Evolutionary conservation across 2,888 invertebrate genomes (phyloP).

Genomic region (Ptychoptera albimana): DNA sequence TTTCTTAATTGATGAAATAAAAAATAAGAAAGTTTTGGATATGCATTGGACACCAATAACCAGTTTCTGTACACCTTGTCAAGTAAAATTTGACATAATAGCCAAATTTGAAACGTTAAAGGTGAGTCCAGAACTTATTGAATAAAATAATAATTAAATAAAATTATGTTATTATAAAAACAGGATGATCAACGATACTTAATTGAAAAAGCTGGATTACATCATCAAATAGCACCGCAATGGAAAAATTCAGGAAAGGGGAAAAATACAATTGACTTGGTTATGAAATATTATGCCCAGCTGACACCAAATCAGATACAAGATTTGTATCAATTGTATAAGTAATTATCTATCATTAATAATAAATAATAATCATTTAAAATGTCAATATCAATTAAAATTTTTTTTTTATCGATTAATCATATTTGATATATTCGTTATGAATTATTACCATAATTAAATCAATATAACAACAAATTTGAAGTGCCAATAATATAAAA

Average conservation of each 20-base stretch:
- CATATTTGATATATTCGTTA: too few species aligned
- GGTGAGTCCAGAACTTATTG: conserved; percentile 27
- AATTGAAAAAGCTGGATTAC: conserved; percentile 58
- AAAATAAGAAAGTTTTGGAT: conserved; percentile 41
- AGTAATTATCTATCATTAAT: conserved; percentile 31
- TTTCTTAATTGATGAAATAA: conserved; percentile 57
- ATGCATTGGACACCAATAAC: conserved; percentile 83
- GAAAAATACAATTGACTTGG: conserved; percentile 52
- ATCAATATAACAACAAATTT: too few species aligned
- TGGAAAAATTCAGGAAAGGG: conserved; percentile 72
- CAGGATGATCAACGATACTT: conserved; percentile 58
- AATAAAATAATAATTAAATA: conserved; percentile 30
- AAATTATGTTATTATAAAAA: conserved; percentile 16
- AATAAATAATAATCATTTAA: neutral
- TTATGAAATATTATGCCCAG: conserved; percentile 60
- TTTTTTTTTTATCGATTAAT: neutral
- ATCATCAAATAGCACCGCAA: conserved; percentile 61
- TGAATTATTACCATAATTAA: too few species aligned
- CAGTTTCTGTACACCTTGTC: conserved; percentile 72
- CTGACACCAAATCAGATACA: conserved; percentile 56
- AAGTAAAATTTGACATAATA: conserved; percentile 65
- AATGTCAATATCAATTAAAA: neutral
- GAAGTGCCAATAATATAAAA: too few species aligned
- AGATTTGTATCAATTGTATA: conserved; percentile 64
- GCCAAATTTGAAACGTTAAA: conserved; percentile 71